These are phyloP conservation scores for Tricholaema leucomelas DNA, from an alignment of 2,113 vertebrate genomes.

Conservation along the genomic window DNA sequence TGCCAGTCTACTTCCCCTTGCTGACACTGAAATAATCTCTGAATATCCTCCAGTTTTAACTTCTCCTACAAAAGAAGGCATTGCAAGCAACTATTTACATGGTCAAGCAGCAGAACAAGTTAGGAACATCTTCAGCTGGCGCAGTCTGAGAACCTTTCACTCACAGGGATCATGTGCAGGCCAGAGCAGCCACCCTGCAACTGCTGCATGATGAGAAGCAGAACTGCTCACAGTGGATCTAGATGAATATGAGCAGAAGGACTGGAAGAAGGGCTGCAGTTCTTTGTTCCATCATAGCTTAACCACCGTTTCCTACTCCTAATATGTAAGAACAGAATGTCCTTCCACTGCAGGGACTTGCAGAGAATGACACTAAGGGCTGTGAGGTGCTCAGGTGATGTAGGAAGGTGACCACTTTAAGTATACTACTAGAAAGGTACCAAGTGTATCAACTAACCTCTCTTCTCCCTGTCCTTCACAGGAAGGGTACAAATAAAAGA, in stretches of 20 bases:
- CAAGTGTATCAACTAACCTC: not conserved
- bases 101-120: not conserved
- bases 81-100: fast-evolving
- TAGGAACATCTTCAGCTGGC: not conserved
- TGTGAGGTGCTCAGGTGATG: not conserved
- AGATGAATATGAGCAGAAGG: not conserved
- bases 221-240: not conserved
- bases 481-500: not conserved
- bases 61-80: conserved; percentile 68
- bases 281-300: not conserved
- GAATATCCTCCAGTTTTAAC: conserved; percentile 74
- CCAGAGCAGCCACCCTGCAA: not conserved
- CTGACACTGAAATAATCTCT: conserved; percentile 70
- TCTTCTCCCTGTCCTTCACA: not conserved
- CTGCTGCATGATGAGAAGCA: not conserved
- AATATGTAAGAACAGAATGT: not conserved
- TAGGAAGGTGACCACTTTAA: not conserved
- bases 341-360: not conserved
- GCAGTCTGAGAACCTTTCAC: not conserved
- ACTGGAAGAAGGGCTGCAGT: not conserved
- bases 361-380: not conserved
- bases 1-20: conserved; percentile 74
- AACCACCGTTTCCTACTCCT: not conserved
- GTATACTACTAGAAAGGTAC: not conserved
- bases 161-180: not conserved